Percentiles rank a stretch among this genome's conserved stretches.
Evolutionary conservation across 2,797 vertebrate genomes (phyloP).

Genomic region (Heteromormyrus szaboi): DNA sequence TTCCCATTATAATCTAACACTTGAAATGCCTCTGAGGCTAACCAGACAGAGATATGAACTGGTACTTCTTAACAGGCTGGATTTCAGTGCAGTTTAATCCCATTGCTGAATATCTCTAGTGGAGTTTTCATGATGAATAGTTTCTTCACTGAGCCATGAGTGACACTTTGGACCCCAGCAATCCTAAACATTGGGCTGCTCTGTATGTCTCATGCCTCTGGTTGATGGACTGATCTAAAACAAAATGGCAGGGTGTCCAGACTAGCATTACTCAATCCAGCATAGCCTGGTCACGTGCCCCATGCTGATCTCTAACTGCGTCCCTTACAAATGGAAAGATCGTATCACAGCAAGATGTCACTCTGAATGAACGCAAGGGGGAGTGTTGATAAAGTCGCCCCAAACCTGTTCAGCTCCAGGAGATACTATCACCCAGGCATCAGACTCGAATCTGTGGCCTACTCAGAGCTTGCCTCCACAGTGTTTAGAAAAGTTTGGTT

Average conservation of each 20-base stretch:
- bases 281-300: neutral
- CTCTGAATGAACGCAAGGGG: neutral
- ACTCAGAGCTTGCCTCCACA: constrained; percentile 73
- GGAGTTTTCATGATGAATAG: neutral
- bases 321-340: neutral
- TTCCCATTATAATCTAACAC: neutral
- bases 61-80: neutral
- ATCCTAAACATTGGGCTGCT: neutral
- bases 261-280: neutral
- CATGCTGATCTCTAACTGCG: neutral
- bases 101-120: neutral
- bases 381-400: neutral
- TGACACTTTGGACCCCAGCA: neutral
- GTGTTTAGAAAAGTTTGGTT: constrained; percentile 74
- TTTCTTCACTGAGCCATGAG: neutral
- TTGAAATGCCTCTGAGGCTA: neutral
- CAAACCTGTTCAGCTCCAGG: neutral
- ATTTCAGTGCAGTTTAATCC: neutral
- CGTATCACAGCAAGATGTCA: neutral
- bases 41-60: neutral
- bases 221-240: neutral
- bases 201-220: neutral
- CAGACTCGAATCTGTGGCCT: neutral
- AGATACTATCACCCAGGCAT: constrained; percentile 12
- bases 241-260: neutral